phyloP scores from a whole-genome alignment of 2,113 vertebrate species.

The Anolis sagrei region DNA sequence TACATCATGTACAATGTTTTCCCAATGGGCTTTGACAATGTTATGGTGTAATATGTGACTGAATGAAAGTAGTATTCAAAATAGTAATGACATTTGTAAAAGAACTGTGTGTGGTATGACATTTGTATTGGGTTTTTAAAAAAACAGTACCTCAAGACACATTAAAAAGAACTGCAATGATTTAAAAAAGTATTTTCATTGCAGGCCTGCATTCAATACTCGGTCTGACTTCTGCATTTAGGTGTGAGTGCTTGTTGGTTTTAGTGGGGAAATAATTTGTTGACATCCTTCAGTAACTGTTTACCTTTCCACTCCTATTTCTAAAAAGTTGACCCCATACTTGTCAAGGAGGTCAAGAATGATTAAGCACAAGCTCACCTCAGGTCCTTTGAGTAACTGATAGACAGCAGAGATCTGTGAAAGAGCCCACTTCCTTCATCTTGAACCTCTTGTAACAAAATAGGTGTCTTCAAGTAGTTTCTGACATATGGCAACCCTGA shows the following conservation, averaged over 20 bases:
- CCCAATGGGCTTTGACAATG: too few species aligned
- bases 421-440: conserved; percentile 56
- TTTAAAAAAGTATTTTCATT: too few species aligned
- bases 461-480: neutral
- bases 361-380: conserved; percentile 12
- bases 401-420: conserved; percentile 25
- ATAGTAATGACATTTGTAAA: too few species aligned
- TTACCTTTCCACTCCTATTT: neutral
- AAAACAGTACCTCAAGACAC: too few species aligned
- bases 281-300: conserved; percentile 1
- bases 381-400: neutral
- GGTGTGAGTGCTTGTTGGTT: neutral
- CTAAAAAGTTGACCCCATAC: neutral
- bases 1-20: too few species aligned
- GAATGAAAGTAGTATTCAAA: too few species aligned
- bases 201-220: neutral
- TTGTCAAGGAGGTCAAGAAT: conserved; percentile 23
- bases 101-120: too few species aligned
- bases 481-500: too few species aligned
- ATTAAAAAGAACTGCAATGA: too few species aligned
- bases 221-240: neutral
- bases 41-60: too few species aligned
- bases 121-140: too few species aligned
- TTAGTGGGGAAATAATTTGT: neutral
- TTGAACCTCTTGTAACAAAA: conserved; percentile 65